These are phyloP conservation scores for Pangasianodon gigas DNA, from an alignment of 2,113 vertebrate genomes.

Conservation along the genomic window DNA sequence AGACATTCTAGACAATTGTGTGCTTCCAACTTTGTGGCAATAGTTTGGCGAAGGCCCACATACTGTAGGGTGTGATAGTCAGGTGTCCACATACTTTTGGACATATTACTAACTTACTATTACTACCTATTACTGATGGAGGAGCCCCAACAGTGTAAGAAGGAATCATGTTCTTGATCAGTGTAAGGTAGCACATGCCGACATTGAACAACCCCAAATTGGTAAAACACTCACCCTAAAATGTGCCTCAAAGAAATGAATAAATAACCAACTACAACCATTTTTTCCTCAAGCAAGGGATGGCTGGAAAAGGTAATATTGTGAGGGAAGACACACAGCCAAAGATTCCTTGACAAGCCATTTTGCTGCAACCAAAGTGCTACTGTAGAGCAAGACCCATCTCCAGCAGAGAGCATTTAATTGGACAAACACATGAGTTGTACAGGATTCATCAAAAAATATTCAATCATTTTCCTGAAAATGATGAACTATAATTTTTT, in stretches of 20 bases:
- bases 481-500: neutral
- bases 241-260: neutral
- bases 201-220: neutral
- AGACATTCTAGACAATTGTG: neutral
- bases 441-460: neutral
- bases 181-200: neutral
- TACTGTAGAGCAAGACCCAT: neutral
- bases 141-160: neutral
- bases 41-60: neutral
- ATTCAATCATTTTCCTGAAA: neutral
- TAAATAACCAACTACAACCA: neutral
- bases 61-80: neutral
- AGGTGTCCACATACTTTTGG: neutral
- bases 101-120: neutral
- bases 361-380: neutral
- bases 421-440: neutral
- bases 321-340: neutral
- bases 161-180: neutral
- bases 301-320: neutral
- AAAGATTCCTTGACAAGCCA: neutral
- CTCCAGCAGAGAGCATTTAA: neutral
- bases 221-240: neutral
- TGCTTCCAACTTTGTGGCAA: neutral
- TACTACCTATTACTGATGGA: neutral
- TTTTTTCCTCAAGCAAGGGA: neutral